These are phyloP conservation scores for Phylloscopus whistleri DNA, from an alignment of 2,113 vertebrate genomes.

Conservation along the genomic window DNA sequence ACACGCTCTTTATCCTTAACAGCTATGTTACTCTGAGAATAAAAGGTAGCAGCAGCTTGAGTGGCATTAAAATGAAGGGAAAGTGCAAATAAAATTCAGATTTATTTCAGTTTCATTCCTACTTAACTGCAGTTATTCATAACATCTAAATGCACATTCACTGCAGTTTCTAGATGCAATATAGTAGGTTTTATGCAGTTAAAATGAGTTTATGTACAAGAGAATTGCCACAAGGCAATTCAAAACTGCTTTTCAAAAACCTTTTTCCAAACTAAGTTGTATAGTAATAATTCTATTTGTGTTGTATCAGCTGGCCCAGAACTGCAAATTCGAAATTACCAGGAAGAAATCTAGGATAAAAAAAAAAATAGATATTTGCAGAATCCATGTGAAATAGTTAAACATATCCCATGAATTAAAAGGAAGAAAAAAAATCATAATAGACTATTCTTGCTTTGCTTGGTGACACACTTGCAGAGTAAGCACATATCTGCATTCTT, in stretches of 20 bases:
- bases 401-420: constrained; percentile 37
- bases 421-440: constrained; percentile 10
- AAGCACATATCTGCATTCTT: neutral
- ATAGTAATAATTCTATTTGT: constrained; percentile 41
- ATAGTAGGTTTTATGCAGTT: constrained; percentile 66
- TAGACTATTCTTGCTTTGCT: constrained; percentile 20
- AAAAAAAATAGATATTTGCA: neutral
- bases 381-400: constrained; percentile 26
- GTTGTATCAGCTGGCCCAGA: constrained; percentile 44
- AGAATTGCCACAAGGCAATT: constrained; percentile 67
- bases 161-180: constrained; percentile 66
- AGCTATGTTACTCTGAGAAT: constrained; percentile 7
- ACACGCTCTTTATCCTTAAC: neutral
- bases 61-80: constrained; percentile 59
- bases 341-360: constrained; percentile 28
- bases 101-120: constrained; percentile 69
- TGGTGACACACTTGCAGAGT: neutral
- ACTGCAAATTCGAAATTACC: constrained; percentile 43
- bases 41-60: constrained; percentile 51
- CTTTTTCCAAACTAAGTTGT: constrained; percentile 43
- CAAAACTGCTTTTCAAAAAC: constrained; percentile 50
- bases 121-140: constrained; percentile 73
- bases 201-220: constrained; percentile 71
- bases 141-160: constrained; percentile 69
- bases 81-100: constrained; percentile 75